These are phyloP conservation scores for Phrynocephalus forsythii DNA, from an alignment of 2,797 vertebrate genomes.

Conservation along the genomic window DNA sequence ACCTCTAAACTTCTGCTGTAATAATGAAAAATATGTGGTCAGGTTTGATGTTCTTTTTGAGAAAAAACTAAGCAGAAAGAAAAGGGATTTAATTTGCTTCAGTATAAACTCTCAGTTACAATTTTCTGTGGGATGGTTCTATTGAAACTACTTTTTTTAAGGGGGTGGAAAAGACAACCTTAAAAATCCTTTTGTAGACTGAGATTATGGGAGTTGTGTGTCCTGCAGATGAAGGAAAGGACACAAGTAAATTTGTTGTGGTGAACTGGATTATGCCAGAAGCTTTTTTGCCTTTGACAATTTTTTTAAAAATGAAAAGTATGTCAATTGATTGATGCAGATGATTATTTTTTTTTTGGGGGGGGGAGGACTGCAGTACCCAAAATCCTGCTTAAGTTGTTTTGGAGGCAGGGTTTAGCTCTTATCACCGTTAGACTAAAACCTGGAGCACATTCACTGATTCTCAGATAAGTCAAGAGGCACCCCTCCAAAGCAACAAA, in stretches of 20 bases:
- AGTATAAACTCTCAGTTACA: conserved; percentile 61
- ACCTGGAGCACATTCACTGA: no score
- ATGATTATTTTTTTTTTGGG: no score
- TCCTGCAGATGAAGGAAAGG: conserved; percentile 6
- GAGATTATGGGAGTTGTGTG: conserved; percentile 46
- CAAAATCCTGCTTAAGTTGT: no score
- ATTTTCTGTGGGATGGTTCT: conserved; percentile 48
- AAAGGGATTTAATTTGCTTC: conserved; percentile 63
- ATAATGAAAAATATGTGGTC: conserved; percentile 57
- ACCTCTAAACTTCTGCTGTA: conserved; percentile 53
- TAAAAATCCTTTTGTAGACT: conserved; percentile 45
- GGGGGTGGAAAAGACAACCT: conserved; percentile 36
- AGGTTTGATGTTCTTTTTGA: conserved; percentile 44
- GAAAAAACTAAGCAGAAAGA: conserved; percentile 39
- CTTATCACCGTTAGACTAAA: no score
- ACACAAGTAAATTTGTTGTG: conserved; percentile 61
- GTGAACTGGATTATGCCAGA: conserved; percentile 78
- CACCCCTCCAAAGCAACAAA: no score
- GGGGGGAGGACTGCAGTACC: no score
- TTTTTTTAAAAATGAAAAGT: no score
- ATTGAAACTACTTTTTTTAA: conserved; percentile 60
- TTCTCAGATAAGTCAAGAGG: no score
- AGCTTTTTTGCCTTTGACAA: conserved; percentile 75
- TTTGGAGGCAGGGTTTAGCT: no score
- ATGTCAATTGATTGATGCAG: no score